Conservation (phyloP, 1,140 invertebrate genomes). For the Drosophila neocordata region DNA sequence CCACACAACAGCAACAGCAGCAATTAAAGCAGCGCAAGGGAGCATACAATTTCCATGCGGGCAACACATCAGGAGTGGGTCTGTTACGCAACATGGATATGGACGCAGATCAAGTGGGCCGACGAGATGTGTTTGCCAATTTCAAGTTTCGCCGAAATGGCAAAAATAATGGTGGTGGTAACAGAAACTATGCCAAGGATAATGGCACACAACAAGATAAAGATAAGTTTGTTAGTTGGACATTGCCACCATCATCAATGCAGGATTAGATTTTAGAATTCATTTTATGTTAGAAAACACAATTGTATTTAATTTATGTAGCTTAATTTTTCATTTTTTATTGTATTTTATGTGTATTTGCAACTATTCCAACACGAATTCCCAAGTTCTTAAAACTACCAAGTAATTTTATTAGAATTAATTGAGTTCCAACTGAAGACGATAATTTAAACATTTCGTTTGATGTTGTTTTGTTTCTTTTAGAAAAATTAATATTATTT, state of each 20-base stretch:
- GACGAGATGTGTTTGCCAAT: slow-evolving; percentile 74
- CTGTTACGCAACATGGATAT: slow-evolving; percentile 64
- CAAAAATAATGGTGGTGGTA: slow-evolving; percentile 49
- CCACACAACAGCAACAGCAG: slow-evolving; percentile 41
- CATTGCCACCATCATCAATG: slow-evolving; percentile 51
- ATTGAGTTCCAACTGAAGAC: neutral
- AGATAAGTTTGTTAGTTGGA: slow-evolving; percentile 76
- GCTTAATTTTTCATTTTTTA: slow-evolving; percentile 67
- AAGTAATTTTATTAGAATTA: slow-evolving; percentile 18
- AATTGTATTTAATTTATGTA: slow-evolving; percentile 34
- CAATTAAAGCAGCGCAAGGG: slow-evolving; percentile 69
- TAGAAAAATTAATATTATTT: slow-evolving; percentile 47
- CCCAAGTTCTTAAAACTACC: slow-evolving; percentile 50
- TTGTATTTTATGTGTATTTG: slow-evolving; percentile 39
- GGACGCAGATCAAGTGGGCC: slow-evolving; percentile 48
- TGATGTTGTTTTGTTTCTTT: neutral
- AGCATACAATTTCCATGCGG: slow-evolving; percentile 73
- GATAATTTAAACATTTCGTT: neutral
- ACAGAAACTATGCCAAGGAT: slow-evolving; percentile 57
- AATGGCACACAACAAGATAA: slow-evolving; percentile 66
- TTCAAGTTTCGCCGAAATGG: slow-evolving; percentile 72
- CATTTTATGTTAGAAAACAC: slow-evolving; percentile 31
- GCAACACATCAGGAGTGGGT: slow-evolving; percentile 44
- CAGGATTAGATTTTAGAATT: slow-evolving; percentile 41
- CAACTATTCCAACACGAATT: slow-evolving; percentile 73